Base-by-base conservation (phyloP, 2,113 vertebrate genomes). In the Myodes glareolus region DNA sequence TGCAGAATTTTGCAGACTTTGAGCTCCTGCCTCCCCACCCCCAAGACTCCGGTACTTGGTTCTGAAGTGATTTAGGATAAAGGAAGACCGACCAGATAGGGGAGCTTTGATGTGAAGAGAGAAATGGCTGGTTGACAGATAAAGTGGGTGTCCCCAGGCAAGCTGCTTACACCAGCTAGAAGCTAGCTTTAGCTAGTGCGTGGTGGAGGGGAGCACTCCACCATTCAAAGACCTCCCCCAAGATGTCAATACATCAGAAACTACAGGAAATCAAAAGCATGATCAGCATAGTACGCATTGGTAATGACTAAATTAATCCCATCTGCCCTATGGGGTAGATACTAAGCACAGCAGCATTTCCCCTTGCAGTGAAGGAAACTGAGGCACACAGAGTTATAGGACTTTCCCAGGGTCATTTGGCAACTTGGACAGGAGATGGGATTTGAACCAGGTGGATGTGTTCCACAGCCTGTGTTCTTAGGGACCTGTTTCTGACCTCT, bases 1-100 rank as follows among this genome's bases (percentile, higher is more conserved):
- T 2, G 21, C 2, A 1, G 55, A 78, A 39, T 31, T 39, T 23
- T 3, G 21, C 3, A 3, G 55, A 73, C 23, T 61, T 72, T 39
- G 39, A 33, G 39, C 77, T 11, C 27, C 0, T 0, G 0, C 25
- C 36, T 9, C 29, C 6, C 31, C 3, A 0, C 11, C 1, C 76
- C 8, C 31, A 11, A 1, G 1, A 1, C 52, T 29, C 85, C 14
- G 4, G 36, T 9, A 0, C 25, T 16, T 65, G 31, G 14, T 39
- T 65, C 45, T 7, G 33, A 33, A 72, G n/a, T 9, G 21, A n/a
- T 6, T 39, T 5, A 31, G 31, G 85, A 1, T 21, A 19, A 12
- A 67, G 36, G 23, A 17, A 29, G 3, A 1, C 4, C 36, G 78
- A 9, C 17, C 73, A 5, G 6, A 7, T 31, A 10, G 12, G 29